These are phyloP conservation scores for Limnephilus lunatus DNA, from an alignment of 2,888 invertebrate species.

Conservation along the genomic window DNA sequence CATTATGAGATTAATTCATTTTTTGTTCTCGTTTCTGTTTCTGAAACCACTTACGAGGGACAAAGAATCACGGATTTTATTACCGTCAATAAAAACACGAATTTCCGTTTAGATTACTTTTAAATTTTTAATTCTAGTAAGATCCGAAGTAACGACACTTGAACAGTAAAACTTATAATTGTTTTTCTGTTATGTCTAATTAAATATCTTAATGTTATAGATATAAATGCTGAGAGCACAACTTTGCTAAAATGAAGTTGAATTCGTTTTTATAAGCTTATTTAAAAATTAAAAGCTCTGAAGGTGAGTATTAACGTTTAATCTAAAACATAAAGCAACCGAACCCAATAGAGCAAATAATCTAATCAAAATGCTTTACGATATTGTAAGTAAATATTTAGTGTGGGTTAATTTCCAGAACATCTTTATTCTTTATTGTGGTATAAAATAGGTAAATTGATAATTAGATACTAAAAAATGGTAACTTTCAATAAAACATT, in stretches of 20 bases:
- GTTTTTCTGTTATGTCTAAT: neutral
- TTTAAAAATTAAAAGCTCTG: neutral
- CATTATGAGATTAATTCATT: conserved; percentile 46
- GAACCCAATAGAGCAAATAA: neutral
- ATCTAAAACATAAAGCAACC: neutral
- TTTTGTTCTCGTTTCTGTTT: conserved; percentile 25
- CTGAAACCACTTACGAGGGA: conserved; percentile 27
- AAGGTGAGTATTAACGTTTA: neutral
- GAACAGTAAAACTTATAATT: neutral
- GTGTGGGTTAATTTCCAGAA: neutral
- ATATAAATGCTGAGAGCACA: neutral
- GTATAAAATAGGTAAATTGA: no score
- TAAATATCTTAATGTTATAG: neutral
- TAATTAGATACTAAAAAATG: no score
- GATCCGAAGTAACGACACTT: neutral
- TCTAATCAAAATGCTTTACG: neutral
- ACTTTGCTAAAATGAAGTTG: neutral
- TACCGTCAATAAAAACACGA: conserved; percentile 30
- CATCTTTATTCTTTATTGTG: neutral
- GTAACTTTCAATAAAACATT: no score
- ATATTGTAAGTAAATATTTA: neutral
- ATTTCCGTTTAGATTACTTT: conserved; percentile 27
- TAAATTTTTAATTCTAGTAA: neutral
- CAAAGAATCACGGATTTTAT: conserved; percentile 20
- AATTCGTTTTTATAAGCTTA: neutral